Base-by-base conservation (phyloP, 2,113 vertebrate genomes). In the Holacanthus passer region DNA sequence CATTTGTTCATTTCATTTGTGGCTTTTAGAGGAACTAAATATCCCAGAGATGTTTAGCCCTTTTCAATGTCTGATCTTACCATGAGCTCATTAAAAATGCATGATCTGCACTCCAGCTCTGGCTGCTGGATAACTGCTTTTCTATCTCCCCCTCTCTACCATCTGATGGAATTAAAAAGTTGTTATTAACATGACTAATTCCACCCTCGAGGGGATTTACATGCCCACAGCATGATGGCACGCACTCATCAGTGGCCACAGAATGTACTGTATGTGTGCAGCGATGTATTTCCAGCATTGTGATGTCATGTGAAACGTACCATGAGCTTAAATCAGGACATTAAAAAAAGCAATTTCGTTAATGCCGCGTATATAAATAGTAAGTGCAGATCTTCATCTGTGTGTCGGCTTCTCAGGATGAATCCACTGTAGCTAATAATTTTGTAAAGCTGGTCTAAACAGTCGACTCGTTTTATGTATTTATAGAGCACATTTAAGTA, bases 1-100 rank as follows among this genome's bases (percentile, higher is more conserved):
- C 88, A 91, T 93, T 94, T 91, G 84, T 90, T 92, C 75, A 84
- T 88, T 90, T 87, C 72, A 85, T 93, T 92, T 90, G 84, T 90
- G 89, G 78, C 85, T 89, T 89, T 91, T 87, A 87, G 50, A 85
- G 43, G 77, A 91, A 80, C 77, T 85, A 93, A 93, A 89, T 86
- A 90, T 89, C 86, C 80, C 85, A 50, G 77, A 91, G 90, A 92
- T 86, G 81, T 93, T 94, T 89, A 86, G 82, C 45, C 74, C 68
- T 59, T 88, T 77, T 84, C 20, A 59, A 83, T 82, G 75, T 87
- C 87, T 94, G 90, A 94, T 93, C 87, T 83, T 84, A 85, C 89
- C 78, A 89, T 69, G 71, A 67, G 70, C 84, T 91, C 79, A 92
- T 94, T 90, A 94, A 94, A 94, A 90, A 92, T 92, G 80, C 87